These are phyloP conservation scores for Mycogona germanica DNA, from an alignment of 2,888 invertebrate species.

Conservation along the genomic window DNA sequence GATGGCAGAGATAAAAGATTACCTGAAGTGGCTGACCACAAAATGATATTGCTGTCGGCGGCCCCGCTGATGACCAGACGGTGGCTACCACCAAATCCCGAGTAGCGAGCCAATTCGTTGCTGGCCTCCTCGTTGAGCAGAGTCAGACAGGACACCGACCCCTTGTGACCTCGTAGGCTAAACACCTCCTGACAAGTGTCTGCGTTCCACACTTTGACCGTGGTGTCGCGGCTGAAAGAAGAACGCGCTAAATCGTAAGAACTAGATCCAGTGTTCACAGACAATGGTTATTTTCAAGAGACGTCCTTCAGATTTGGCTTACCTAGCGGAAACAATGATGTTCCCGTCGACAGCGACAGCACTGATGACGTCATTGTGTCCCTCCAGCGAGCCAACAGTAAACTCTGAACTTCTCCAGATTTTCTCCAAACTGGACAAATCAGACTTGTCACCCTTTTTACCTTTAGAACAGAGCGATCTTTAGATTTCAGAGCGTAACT, in stretches of 20 bases:
- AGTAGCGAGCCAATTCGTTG: slow-evolving; percentile 22
- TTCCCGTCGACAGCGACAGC: slow-evolving; percentile 17
- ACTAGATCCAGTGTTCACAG: background rate
- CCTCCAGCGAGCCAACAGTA: slow-evolving; percentile 13
- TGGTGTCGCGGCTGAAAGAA: slow-evolving; percentile 23
- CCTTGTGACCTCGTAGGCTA: slow-evolving; percentile 23
- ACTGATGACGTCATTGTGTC: slow-evolving; percentile 17
- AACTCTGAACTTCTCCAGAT: slow-evolving; percentile 16
- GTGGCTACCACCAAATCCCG: slow-evolving; percentile 18
- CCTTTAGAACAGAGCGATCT: no score
- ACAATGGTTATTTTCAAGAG: background rate
- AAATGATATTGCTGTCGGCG: slow-evolving; percentile 30
- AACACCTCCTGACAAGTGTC: slow-evolving; percentile 19
- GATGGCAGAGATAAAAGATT: slow-evolving; percentile 5
- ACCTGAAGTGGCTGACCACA: slow-evolving; percentile 32
- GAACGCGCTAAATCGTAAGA: background rate
- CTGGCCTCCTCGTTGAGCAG: slow-evolving; percentile 25
- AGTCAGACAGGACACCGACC: slow-evolving; percentile 22
- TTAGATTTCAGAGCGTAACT: no score
- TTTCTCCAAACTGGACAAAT: background rate
- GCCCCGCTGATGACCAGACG: slow-evolving; percentile 30
- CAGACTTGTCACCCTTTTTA: no score
- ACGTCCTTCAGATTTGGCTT: background rate
- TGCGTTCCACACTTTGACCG: slow-evolving; percentile 23
- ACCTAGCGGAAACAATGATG: slow-evolving; percentile 18